phyloP scores from a whole-genome alignment of 2,113 vertebrate species.

The Notothenia rossii region DNA sequence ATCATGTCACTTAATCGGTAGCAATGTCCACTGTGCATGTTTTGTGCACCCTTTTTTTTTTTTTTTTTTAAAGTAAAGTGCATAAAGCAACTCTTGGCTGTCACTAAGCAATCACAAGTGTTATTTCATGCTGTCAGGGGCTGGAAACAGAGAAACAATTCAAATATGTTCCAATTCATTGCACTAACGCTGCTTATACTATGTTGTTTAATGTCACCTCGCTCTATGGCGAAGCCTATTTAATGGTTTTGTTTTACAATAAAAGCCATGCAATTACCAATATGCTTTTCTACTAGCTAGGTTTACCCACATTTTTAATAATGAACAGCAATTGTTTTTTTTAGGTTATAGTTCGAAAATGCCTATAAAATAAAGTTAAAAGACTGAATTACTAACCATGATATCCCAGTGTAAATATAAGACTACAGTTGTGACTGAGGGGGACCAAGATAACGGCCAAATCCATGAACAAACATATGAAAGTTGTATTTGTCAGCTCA shows the following conservation, averaged over 20 bases:
- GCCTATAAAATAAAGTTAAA: too few species aligned
- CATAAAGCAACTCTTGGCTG: constrained; percentile 58
- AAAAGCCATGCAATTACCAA: too few species aligned
- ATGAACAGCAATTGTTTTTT: too few species aligned
- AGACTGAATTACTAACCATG: too few species aligned
- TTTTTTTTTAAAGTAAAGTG: constrained; percentile 44
- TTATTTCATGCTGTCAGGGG: constrained; percentile 25
- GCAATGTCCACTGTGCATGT: constrained; percentile 43
- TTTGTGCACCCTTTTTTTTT: constrained; percentile 35
- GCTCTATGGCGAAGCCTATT: neutral
- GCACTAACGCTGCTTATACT: neutral
- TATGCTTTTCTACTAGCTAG: too few species aligned
- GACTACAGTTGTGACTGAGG: too few species aligned
- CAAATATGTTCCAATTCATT: neutral
- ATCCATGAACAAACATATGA: neutral
- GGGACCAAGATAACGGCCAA: neutral
- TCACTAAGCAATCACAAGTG: constrained; percentile 31
- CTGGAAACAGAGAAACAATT: neutral
- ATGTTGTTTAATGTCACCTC: neutral
- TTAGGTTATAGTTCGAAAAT: too few species aligned
- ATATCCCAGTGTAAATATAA: neutral
- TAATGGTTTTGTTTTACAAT: neutral
- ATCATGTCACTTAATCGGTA: constrained; percentile 64
- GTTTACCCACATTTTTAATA: too few species aligned
- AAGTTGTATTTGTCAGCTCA: constrained; percentile 21